Evolutionary conservation across 2,888 invertebrate species (phyloP).

Genomic region (Tenthredo distinguenda): DNA sequence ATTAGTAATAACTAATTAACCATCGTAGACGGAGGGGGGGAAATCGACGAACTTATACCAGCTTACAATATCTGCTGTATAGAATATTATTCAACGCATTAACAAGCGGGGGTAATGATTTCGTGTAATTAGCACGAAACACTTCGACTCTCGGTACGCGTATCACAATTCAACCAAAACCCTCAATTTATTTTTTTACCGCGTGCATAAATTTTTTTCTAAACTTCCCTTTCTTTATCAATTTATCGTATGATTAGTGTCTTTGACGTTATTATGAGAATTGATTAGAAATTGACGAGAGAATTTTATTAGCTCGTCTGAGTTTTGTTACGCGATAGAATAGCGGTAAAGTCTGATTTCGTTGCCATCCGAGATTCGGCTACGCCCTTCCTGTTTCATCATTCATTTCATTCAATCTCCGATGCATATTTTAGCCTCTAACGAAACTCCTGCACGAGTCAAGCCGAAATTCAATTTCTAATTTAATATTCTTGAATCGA

Average conservation of each 20-base stretch:
- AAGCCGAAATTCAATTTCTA: constrained; percentile 51
- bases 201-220: not conserved
- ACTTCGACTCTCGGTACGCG: not conserved
- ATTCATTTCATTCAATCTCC: constrained; percentile 43
- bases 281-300: not conserved
- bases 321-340: constrained; percentile 8
- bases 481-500: constrained; percentile 54
- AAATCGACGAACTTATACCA: constrained; percentile 29
- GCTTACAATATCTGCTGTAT: constrained; percentile 27
- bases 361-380: not conserved
- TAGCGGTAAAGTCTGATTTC: not conserved
- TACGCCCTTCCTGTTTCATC: constrained; percentile 34
- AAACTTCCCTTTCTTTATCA: not conserved
- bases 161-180: not conserved
- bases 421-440: constrained; percentile 47
- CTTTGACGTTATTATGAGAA: not conserved
- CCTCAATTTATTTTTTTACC: not conserved
- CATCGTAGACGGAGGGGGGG: constrained; percentile 51
- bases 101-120: not conserved
- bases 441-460: constrained; percentile 34
- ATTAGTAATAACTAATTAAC: constrained; percentile 72
- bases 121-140: not conserved
- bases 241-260: not conserved
- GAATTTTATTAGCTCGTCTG: not conserved
- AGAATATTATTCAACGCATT: constrained; percentile 7